Evolutionary conservation across 1,140 invertebrate genomes (phyloP), one percentile per base, ranked within the genome.

Genomic region (Battus philenor): DNA sequence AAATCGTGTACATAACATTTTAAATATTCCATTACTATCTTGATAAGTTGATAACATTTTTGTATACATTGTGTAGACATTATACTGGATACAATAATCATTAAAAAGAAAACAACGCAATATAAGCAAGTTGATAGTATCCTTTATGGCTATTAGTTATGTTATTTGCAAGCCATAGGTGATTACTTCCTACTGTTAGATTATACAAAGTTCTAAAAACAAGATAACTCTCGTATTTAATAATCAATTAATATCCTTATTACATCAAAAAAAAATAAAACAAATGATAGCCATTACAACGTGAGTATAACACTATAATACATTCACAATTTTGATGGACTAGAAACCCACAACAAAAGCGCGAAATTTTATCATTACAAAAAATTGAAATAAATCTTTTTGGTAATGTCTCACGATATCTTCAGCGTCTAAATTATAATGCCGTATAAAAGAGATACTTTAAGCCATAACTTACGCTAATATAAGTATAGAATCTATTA

Each of bases 161-260:
- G 80, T 84, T 84, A 84, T 82, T 84, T 32, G 80, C 78, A 84
- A 84, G 80, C 80, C 80, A 82, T 77, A 73, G 69, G 62, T 74
- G 59, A 63, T 70, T 80, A 82, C 50, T 62, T 47, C 47, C 74
- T 84, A 84, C 68, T 74, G 78, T 84, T 82, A 84, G 76, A 78
- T 65, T 59, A 72, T 72, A 77, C 52, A 65, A 77, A 57, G 10
- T 61, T 73, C 53, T 77, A 72, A 67, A 70, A 76, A 57, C 68
- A 72, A 71, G 61, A 73, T 66, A 68, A 69, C 53, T 68, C 61
- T 64, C 55, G 54, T 53, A 48, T 59, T 62, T 68, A 59, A 57
- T 62, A 49, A 49, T 59, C 48, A 50, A 68, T 52, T 65, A 51
- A 63, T 71, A 65, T 66, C 59, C 47, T 61, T 53, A 54, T 58